phyloP scores from a whole-genome alignment of 2,113 vertebrate genomes.

The Danio rerio region GRCz12tu NC_133189.1:33965501-33966000 shows the following conservation, averaged over 20 bases:
- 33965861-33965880: neutral
- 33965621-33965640: neutral
- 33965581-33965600: neutral
- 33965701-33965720: neutral
- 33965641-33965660: neutral
- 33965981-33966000: neutral
- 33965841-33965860: neutral
- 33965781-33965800: neutral
- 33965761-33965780: neutral
- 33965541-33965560: neutral
- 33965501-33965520: neutral
- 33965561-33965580: neutral
- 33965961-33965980: neutral
- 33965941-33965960: neutral
- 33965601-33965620: neutral
- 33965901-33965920: neutral
- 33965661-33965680: neutral
- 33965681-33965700: conserved; percentile 5
- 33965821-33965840: neutral
- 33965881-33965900: neutral
- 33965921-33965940: conserved; percentile 13
- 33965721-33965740: neutral
- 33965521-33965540: neutral
- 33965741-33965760: conserved; percentile 10
- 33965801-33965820: conserved; percentile 9